Evolutionary conservation across 2,888 invertebrate genomes (phyloP), one percentile per base, ranked within the genome.

Genomic region (Adineta ricciae): DNA sequence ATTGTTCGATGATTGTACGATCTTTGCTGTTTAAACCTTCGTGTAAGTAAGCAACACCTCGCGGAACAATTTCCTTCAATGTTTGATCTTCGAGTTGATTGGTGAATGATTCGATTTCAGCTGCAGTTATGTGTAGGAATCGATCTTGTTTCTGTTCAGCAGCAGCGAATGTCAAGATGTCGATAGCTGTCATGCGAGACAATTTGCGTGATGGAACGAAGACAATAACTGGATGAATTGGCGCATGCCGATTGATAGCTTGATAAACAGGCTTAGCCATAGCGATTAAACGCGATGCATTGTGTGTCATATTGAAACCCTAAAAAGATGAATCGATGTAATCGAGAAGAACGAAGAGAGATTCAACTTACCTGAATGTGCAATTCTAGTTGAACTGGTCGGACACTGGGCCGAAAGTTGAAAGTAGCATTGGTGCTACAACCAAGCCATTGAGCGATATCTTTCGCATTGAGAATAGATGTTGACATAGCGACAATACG

Each of bases 261-360:
- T 96, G 96, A 92, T 97, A 99, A 0, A 96, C 95, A 0, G 99
- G 98, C 89, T 97, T 97, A 0, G 95, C 95, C 99, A 99, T 99
- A 0, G 98, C 96, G 0, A 97, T 94, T 50, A 99, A 93, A 21
- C 99, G 93, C 0, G 97, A 96, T 0, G 95, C 95, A 89, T 97
- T 97, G 92, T 99, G 99, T 0, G 97, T 96, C 73, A 98, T 95
- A 92, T 97, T 99, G 91, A 49, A 88, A 86, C 78, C 84, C 73
- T 73, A 36, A 54, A 87, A 84, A 83, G 83, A 24, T 21, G 54
- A 27, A 56, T 46, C 19, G 32, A 56, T 54, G 50, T 11, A 49
- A 49, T 41, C 11, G 83, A 8, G 21, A n/a, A 7, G 1, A 72
- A 56, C 83, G 7, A 3, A 82, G 3, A 24, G 27, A 21, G 24